These are phyloP conservation scores for Camponotus vicinus DNA, from an alignment of 1,140 invertebrate genomes.

Conservation along the genomic window DNA sequence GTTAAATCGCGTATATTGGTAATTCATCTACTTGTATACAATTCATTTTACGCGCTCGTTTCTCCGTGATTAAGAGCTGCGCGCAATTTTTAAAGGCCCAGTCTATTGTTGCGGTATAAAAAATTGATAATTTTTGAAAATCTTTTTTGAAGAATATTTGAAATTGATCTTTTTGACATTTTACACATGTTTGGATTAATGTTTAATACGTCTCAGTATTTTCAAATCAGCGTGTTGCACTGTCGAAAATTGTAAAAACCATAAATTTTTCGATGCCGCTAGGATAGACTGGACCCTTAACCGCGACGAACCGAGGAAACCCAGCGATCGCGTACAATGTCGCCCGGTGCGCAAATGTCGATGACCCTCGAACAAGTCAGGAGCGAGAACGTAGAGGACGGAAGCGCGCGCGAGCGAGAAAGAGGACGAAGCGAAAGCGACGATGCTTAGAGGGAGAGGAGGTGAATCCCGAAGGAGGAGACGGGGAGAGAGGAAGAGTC, in stretches of 20 bases:
- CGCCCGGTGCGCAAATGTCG: slow-evolving; percentile 73
- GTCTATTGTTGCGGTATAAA: too few relatives aligned
- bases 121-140: too few relatives aligned
- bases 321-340: slow-evolving; percentile 73
- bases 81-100: background rate
- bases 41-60: slow-evolving; percentile 30
- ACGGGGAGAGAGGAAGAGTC: slow-evolving; percentile 23
- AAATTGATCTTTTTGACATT: too few relatives aligned
- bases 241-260: too few relatives aligned
- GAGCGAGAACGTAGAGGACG: slow-evolving; percentile 6
- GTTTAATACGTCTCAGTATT: too few relatives aligned
- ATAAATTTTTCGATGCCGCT: too few relatives aligned
- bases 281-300: slow-evolving; percentile 40
- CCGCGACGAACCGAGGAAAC: slow-evolving; percentile 58
- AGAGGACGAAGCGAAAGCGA: slow-evolving; percentile 31
- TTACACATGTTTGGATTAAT: too few relatives aligned
- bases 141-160: too few relatives aligned
- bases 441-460: slow-evolving; percentile 12
- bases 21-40: slow-evolving; percentile 40
- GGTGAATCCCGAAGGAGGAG: slow-evolving; percentile 18
- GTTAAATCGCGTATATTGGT: slow-evolving; percentile 37
- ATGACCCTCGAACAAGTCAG: slow-evolving; percentile 75
- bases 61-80: slow-evolving; percentile 13
- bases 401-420: background rate
- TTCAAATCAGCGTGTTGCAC: too few relatives aligned